Base-by-base conservation (phyloP, 2,888 invertebrate species). In the Pyrocoelia pectoralis region DNA sequence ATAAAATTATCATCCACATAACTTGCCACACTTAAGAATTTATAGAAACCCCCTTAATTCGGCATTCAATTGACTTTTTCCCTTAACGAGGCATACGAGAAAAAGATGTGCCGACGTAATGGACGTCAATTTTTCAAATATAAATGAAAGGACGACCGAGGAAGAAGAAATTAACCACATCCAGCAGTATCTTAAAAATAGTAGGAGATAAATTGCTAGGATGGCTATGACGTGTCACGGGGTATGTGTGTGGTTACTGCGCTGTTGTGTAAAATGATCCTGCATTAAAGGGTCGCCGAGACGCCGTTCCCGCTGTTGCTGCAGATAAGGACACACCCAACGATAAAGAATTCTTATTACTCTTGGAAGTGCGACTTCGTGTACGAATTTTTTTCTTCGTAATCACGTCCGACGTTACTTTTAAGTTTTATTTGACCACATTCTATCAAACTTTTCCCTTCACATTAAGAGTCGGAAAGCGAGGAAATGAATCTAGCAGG, bases 301-400 rank as follows among this genome's bases (percentile, higher is more conserved):
- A 51, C 51, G 57, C 57, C 24, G 50, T 38, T 24, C 50, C 49
- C 41, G 57, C 57, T 38, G 50, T 38, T 40, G 55, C 55, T 55
- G 50, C 55, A 58, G 57, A 58, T 54, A 63, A 58, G 54, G 63
- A 51, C 51, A 63, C 63, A 57, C 63, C 58, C 63, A 49, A 43
- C 19, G 49, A 63, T 58, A 63, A 63, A 54, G 54, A 55, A 57
- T 53, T 57, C 57, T 63, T 63, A 63, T 63, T 58, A 50, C 58
- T 24, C 43, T 40, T 57, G 54, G 53, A 24, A 63, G 63, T 63
- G 54, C 54, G 54, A 58, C 38, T 51, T 63, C 57, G 54, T 49
- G 60, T 60, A 49, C 41, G 48, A 48, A 43, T 52, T 38, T 18
- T 14, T 33, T 15, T 15, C 33, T 43, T 54, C 60, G 53, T 54